Base-by-base conservation (phyloP, 2,888 invertebrate species). In the Hypercompe scribonia region DNA sequence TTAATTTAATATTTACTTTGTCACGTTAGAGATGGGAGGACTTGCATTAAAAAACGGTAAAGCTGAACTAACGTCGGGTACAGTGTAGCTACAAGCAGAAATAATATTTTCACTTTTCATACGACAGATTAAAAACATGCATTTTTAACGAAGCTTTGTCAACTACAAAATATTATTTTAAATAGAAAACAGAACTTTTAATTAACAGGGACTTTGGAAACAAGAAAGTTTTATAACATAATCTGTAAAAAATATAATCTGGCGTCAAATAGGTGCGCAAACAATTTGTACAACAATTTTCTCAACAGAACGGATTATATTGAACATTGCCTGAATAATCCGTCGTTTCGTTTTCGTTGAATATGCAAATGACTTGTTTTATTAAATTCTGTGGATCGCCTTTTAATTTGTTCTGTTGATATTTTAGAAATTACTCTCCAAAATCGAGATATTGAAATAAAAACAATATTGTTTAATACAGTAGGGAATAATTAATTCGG, bases 321-420 rank as follows among this genome's bases (percentile, higher is more conserved):
- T 79, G 84, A 84, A 83, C 80, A 84, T 83, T 88, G 85, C 77
- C 81, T 77, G 79, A 82, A 82, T 80, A 83, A 84, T 84, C 83
- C 81, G 74, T 74, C 76, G 79, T 72, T 78, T 75, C 75, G 65
- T 74, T 84, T 77, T 72, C 82, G 84, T 86, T 87, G 86, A 89
- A 89, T 88, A 90, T 90, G 89, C 86, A 87, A 87, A 86, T 85
- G 77, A 78, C 78, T 82, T 76, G 73, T 76, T 81, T 88, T 88
- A 88, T 88, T 88, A 88, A 88, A 88, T 87, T 82, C 80, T 76
- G 77, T 75, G 80, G 84, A 87, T 88, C 76, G 84, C 81, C 81
- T 80, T 87, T 88, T 88, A 86, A 87, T 88, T 87, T 71, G 69
- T 68, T 70, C 46, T 54, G 58, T 77, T 64, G 64, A 65, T 77